A percentile compares a stretch with the other conserved stretches of the same genome.
phyloP scores from a whole-genome alignment of 2,113 vertebrate species.

The Syngnathus typhle region DNA sequence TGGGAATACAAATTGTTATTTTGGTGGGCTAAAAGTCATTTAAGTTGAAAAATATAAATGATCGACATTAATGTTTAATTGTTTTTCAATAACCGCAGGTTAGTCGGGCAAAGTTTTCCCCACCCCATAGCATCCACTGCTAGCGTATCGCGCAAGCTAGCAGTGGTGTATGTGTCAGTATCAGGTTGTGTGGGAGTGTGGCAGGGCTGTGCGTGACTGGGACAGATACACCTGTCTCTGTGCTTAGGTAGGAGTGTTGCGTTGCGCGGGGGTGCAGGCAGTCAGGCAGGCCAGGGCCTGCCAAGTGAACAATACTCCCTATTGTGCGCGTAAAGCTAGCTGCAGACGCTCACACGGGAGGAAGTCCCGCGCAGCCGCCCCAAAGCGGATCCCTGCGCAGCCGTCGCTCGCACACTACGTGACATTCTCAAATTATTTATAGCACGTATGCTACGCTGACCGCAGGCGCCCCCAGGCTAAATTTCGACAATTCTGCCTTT shows the following conservation, averaged over 20 bases:
- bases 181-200: slow-evolving; percentile 51
- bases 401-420: slow-evolving; percentile 38
- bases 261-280: slow-evolving; percentile 41
- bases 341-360: slow-evolving; percentile 62
- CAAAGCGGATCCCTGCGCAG: slow-evolving; percentile 10
- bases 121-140: not conserved
- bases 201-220: slow-evolving; percentile 73
- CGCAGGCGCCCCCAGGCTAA: slow-evolving; percentile 62
- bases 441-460: slow-evolving; percentile 67
- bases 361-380: slow-evolving; percentile 63
- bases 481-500: slow-evolving; percentile 63
- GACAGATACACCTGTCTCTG: slow-evolving; percentile 83
- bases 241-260: slow-evolving; percentile 66
- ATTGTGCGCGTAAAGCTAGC: slow-evolving; percentile 74
- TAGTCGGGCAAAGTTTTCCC: not conserved
- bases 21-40: no score
- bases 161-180: slow-evolving; percentile 13
- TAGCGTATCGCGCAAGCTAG: not conserved
- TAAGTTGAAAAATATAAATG: no score
- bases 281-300: slow-evolving; percentile 78
- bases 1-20: not conserved
- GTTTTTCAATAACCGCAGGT: not conserved
- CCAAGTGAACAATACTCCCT: slow-evolving; percentile 76
- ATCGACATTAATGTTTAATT: not conserved
- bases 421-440: slow-evolving; percentile 57